Conservation (phyloP, 1,140 invertebrate species). For the Bradysia coprophila region DNA sequence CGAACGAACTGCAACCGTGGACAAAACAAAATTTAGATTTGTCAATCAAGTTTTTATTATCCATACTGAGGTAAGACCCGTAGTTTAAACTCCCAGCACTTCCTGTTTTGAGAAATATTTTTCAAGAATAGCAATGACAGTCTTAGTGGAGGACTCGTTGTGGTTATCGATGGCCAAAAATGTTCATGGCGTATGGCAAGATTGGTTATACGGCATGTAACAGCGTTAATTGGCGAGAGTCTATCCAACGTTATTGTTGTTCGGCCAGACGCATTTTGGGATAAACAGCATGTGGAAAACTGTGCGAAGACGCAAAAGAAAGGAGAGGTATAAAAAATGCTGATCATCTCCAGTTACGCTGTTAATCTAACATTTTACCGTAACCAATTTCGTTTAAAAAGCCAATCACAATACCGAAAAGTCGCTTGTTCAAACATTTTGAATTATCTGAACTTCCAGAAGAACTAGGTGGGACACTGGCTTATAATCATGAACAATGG, state of each 20-base stretch:
- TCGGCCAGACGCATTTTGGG: slow-evolving; percentile 52
- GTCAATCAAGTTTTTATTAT: slow-evolving; percentile 35
- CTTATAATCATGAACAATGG: slow-evolving; percentile 66
- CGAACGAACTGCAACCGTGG: slow-evolving; percentile 30
- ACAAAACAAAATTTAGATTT: slow-evolving; percentile 29
- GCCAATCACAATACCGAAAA: slow-evolving; percentile 40
- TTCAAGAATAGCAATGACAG: too few species aligned
- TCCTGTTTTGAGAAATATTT: too few species aligned
- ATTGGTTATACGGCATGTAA: slow-evolving; percentile 34
- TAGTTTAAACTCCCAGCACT: too few species aligned
- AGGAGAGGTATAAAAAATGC: slow-evolving; percentile 39
- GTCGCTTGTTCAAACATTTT: slow-evolving; percentile 48
- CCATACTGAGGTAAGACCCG: slow-evolving; percentile 33
- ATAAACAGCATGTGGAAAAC: slow-evolving; percentile 48
- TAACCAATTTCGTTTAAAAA: too few species aligned
- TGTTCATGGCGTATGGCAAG: slow-evolving; percentile 40
- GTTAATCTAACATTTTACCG: too few species aligned
- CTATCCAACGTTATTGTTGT: slow-evolving; percentile 37
- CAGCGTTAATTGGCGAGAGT: slow-evolving; percentile 28
- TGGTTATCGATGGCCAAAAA: slow-evolving; percentile 42
- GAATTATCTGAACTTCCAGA: slow-evolving; percentile 54
- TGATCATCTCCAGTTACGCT: too few species aligned
- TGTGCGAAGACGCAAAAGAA: slow-evolving; percentile 43
- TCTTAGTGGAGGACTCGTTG: slow-evolving; percentile 30
- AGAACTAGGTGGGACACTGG: slow-evolving; percentile 57